Base-by-base conservation (phyloP, 2,797 vertebrate species). In the Phoxinus dragarum region DNA sequence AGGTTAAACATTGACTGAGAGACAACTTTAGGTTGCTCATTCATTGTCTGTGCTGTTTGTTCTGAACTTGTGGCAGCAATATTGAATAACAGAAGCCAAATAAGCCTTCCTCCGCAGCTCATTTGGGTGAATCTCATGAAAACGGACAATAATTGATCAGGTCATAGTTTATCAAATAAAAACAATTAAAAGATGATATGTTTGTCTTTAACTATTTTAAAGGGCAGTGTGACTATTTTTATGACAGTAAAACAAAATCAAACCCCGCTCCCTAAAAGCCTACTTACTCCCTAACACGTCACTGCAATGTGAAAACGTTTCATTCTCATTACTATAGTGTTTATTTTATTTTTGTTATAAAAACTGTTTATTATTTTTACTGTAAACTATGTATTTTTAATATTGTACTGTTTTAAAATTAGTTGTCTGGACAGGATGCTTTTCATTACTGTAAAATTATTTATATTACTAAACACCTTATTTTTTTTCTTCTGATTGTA, bases 1-100 rank as follows among this genome's bases (percentile, higher is more conserved):
- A 49, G 75, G 59, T 80, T 81, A 80, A 77, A 78, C 44, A n/a
- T 42, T 74, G 49, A 23, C 59, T 75, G 52, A 21, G 19, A 80
- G 56, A 82, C 56, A 42, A 31, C 23, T 47, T 79, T 9, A 77
- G 47, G n/a, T 82, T 83, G 40, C 34, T n/a, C 59, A 69, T 79
- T 69, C 36, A 23, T 64, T 80, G 76, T 17, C 40, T 74, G 10
- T 56, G 23, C 52, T 56, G 36, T 84, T 74, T 69, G 49, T 36
- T 84, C 56, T 61, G 27, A 75, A 52, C 56, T 44, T 52, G 34
- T 6, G 23, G 47, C 36, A 27, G 44, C 23, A 54, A 42, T 54
- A 69, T 31, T 78, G 75, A 66, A 64, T 9, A 67, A 47, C 56
- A 19, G 4, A 66, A 81, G 8, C 47, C 49, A 71, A 56, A 67